Conservation (phyloP, 1,140 invertebrate genomes). For the Bombus soroeensis region DNA sequence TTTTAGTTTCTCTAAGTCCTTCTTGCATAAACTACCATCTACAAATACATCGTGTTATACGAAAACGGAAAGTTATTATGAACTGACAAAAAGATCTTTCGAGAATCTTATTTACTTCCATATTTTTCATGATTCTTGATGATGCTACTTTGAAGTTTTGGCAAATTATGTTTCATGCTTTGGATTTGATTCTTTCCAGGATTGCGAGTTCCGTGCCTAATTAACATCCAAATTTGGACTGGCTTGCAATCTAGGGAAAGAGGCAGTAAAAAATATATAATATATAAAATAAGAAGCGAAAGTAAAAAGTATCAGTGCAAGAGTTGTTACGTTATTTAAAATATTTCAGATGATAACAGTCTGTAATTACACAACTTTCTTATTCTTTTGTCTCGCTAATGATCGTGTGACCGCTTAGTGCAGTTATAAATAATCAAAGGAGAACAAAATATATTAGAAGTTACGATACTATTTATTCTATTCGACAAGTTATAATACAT, state of each 20-base stretch:
- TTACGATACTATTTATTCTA: background rate
- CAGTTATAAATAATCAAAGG: background rate
- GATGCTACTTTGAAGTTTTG: constrained; percentile 70
- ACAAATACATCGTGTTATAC: background rate
- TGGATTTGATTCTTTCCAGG: constrained; percentile 64
- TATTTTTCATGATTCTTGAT: constrained; percentile 68
- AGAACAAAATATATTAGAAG: background rate
- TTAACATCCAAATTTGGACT: constrained; percentile 75
- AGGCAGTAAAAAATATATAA: background rate
- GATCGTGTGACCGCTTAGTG: background rate
- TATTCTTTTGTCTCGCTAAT: too few species aligned
- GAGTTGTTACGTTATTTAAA: background rate
- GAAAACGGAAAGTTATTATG: background rate
- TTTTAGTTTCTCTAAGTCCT: constrained; percentile 74
- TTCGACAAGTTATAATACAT: background rate
- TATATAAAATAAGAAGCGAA: background rate
- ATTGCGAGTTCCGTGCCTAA: constrained; percentile 78
- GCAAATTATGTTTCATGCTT: constrained; percentile 64
- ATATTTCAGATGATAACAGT: too few species aligned
- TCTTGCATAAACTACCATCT: constrained; percentile 75
- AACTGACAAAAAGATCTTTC: background rate
- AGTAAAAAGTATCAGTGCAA: background rate
- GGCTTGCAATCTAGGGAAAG: constrained; percentile 69
- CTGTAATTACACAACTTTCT: too few species aligned
- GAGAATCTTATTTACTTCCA: constrained; percentile 60